These are phyloP conservation scores for Anadara kagoshimensis DNA, from an alignment of 1,140 invertebrate species.

Conservation along the genomic window DNA sequence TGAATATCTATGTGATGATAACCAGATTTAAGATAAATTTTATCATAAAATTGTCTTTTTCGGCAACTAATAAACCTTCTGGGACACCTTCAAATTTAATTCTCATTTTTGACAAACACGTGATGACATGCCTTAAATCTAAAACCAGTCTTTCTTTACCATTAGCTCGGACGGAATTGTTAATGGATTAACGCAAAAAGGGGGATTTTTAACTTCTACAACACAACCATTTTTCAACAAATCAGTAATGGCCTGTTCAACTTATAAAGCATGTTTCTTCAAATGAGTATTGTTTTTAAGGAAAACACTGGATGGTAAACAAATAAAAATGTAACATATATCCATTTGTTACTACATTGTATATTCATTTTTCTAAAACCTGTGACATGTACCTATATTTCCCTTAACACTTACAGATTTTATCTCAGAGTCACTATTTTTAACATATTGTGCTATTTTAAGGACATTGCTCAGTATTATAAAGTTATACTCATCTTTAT, in stretches of 20 bases:
- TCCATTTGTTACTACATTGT: constrained; percentile 13
- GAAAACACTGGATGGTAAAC: neutral
- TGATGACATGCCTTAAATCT: constrained; percentile 34
- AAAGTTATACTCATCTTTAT: neutral
- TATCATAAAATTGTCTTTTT: constrained; percentile 6
- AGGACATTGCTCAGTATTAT: neutral
- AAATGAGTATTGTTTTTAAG: constrained; percentile 27
- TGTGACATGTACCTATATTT: neutral
- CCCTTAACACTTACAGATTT: neutral
- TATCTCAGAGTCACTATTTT: too few relatives aligned
- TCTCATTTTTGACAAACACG: too few relatives aligned
- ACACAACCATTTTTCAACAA: constrained; percentile 14
- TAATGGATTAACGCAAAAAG: constrained; percentile 38
- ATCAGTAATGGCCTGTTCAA: constrained; percentile 31
- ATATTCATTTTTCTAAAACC: constrained; percentile 22
- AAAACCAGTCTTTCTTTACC: constrained; percentile 36
- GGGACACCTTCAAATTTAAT: too few relatives aligned
- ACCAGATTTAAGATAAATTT: constrained; percentile 8
- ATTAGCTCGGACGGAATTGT: constrained; percentile 24
- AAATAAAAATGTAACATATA: constrained; percentile 33
- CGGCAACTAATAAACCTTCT: neutral
- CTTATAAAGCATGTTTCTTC: constrained; percentile 3
- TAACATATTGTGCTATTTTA: neutral
- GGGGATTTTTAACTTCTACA: too few relatives aligned
- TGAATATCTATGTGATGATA: constrained; percentile 16